Percentiles rank a stretch among this genome's conserved stretches.
Conservation (phyloP, 2,888 invertebrate genomes). For the Neoscelio sp. region DNA sequence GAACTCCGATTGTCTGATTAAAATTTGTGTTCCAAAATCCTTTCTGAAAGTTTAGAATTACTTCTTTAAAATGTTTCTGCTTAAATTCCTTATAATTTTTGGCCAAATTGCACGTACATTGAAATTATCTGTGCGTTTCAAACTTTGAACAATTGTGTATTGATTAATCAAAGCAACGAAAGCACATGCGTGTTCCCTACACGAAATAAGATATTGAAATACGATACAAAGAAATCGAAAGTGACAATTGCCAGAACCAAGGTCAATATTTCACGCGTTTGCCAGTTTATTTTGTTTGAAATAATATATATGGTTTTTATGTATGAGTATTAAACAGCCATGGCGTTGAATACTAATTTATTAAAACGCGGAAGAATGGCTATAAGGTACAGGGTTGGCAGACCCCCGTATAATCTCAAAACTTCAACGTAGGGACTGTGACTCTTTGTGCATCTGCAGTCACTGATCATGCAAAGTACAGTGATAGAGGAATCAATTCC, state of each 20-base stretch:
- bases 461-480: slow-evolving; percentile 61
- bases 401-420: slow-evolving; percentile 48
- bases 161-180: no score
- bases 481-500: slow-evolving; percentile 54
- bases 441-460: slow-evolving; percentile 62
- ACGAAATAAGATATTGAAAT: no score
- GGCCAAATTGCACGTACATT: no score
- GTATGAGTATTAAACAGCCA: not conserved
- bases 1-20: no score
- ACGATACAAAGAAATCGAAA: slow-evolving; percentile 35
- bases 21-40: no score
- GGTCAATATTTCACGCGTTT: not conserved
- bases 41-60: no score
- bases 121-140: no score
- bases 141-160: no score
- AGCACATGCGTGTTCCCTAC: no score
- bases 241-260: not conserved
- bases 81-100: no score
- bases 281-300: not conserved
- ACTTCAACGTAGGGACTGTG: slow-evolving; percentile 49
- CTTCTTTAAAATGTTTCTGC: no score
- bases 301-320: not conserved
- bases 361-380: slow-evolving; percentile 26
- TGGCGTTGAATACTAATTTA: slow-evolving; percentile 17
- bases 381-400: slow-evolving; percentile 13